Conservation (phyloP, 2,113 vertebrate species). For the Periophthalmus modestus region DNA sequence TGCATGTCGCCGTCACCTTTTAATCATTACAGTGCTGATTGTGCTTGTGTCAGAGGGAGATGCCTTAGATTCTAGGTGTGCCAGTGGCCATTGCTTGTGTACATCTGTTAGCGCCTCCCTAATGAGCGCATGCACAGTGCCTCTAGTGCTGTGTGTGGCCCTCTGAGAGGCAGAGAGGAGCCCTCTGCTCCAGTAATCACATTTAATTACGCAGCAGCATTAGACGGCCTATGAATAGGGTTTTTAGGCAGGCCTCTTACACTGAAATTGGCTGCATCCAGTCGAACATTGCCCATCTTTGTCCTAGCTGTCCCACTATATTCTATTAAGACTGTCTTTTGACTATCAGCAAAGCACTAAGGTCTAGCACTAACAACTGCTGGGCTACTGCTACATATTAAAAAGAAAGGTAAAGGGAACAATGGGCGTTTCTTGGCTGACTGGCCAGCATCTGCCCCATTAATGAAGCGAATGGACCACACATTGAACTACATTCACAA, state of each 20-base stretch:
- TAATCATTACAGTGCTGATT: constrained; percentile 26
- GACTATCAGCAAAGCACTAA: constrained; percentile 71
- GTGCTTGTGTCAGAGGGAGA: constrained; percentile 40
- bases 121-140: constrained; percentile 70
- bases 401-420: constrained; percentile 69
- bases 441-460: constrained; percentile 60
- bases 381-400: constrained; percentile 76
- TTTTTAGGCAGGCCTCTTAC: constrained; percentile 79
- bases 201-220: constrained; percentile 82
- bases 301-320: constrained; percentile 70
- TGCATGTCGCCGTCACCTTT: constrained; percentile 9
- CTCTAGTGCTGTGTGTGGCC: constrained; percentile 75
- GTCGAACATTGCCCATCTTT: constrained; percentile 82
- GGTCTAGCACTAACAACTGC: constrained; percentile 68
- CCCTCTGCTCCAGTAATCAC: constrained; percentile 82
- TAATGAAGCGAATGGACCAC: constrained; percentile 72
- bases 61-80: constrained; percentile 44
- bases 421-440: constrained; percentile 72
- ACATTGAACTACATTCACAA: constrained; percentile 64
- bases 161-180: constrained; percentile 67
- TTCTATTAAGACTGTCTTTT: constrained; percentile 80
- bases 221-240: constrained; percentile 79
- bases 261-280: constrained; percentile 72
- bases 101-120: constrained; percentile 71
- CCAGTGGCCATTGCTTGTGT: constrained; percentile 68